Percentiles rank a stretch among this genome's conserved stretches.
Conservation (phyloP, 2,888 invertebrate species). For the Athrips mouffetella region DNA sequence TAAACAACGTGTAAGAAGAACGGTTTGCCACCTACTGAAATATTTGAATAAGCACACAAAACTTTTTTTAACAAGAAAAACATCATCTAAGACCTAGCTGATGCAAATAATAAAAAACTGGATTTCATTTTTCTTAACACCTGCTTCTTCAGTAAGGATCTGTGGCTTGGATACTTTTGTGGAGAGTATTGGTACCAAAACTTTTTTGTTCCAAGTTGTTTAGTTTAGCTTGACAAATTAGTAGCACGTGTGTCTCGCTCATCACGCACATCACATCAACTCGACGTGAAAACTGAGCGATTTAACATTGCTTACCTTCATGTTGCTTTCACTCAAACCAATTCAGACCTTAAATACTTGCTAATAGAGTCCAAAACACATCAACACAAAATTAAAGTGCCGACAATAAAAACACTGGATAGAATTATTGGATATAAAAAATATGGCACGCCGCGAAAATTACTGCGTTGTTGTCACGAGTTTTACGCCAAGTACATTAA, state of each 20-base stretch:
- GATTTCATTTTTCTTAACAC: no score
- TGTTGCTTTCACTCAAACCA: slow-evolving; percentile 26
- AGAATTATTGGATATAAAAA: slow-evolving; percentile 41
- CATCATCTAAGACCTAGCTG: no score
- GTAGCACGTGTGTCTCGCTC: slow-evolving; percentile 38
- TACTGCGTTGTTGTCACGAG: slow-evolving; percentile 36
- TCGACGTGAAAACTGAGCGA: slow-evolving; percentile 50
- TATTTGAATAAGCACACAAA: no score
- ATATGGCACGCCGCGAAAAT: slow-evolving; percentile 42
- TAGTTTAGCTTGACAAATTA: no score
- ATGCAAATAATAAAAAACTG: no score
- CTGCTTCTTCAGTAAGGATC: no score
- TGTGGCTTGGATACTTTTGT: no score
- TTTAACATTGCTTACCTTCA: slow-evolving; percentile 40
- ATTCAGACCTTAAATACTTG: slow-evolving; percentile 25
- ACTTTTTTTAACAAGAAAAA: no score
- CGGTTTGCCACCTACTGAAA: no score
- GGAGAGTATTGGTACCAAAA: no score
- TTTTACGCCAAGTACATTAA: slow-evolving; percentile 32
- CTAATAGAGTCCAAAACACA: slow-evolving; percentile 21
- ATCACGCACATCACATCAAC: slow-evolving; percentile 47
- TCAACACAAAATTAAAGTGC: slow-evolving; percentile 15
- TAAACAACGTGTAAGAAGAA: no score
- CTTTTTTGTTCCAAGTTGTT: no score
- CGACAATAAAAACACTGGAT: slow-evolving; percentile 32